phyloP scores from a whole-genome alignment of 92 coral and sea anemone species.

The Virgularia gustaviana region DNA sequence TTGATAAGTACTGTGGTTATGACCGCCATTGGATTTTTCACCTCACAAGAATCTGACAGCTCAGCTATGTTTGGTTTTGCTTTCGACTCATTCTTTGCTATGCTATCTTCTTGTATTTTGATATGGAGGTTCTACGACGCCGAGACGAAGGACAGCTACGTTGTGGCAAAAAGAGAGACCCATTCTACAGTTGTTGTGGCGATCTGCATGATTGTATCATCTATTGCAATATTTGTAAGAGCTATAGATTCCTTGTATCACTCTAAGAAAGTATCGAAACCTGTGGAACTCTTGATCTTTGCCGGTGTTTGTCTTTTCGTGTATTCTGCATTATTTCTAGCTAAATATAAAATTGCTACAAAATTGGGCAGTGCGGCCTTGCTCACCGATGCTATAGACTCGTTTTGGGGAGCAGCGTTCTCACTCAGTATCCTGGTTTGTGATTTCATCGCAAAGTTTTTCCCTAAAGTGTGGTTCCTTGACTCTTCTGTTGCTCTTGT shows the following conservation, averaged over 20 bases:
- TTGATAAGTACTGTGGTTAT: constrained; percentile 45
- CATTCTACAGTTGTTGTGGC: constrained; percentile 25
- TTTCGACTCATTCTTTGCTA: constrained; percentile 60
- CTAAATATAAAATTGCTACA: background rate
- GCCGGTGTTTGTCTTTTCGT: background rate
- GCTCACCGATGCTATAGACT: constrained; percentile 27
- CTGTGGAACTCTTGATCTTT: constrained; percentile 17
- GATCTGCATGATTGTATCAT: constrained; percentile 29
- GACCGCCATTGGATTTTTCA: constrained; percentile 50
- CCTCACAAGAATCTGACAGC: constrained; percentile 56
- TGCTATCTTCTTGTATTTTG: constrained; percentile 50
- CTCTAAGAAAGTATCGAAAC: constrained; percentile 2
- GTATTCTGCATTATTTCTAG: background rate
- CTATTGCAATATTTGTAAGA: constrained; percentile 10
- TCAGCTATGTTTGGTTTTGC: constrained; percentile 71
- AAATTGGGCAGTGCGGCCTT: constrained; percentile 19
- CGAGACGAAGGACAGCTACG: constrained; percentile 9
- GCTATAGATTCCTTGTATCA: constrained; percentile 5
- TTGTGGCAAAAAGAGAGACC: constrained; percentile 22
- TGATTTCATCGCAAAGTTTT: constrained; percentile 12
- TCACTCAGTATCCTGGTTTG: constrained; percentile 18
- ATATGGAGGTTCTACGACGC: constrained; percentile 56
- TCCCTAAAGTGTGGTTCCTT: constrained; percentile 9
- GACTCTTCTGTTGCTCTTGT: constrained; percentile 16
- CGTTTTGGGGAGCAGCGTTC: constrained; percentile 21